Conservation (phyloP, 2,113 vertebrate genomes). For the Chloropsis hardwickii region DNA sequence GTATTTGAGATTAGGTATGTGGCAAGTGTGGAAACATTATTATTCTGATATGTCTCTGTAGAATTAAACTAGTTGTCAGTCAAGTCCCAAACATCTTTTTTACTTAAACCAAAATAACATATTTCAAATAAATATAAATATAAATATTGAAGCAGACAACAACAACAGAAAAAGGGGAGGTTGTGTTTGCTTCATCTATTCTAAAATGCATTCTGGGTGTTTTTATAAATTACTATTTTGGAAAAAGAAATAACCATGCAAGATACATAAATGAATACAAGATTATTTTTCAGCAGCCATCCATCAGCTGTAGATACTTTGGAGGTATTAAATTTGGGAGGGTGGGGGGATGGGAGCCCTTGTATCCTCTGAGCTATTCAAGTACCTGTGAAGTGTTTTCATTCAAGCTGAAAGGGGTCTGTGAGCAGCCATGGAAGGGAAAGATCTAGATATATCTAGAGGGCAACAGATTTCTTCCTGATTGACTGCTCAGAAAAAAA, state of each 20-base stretch:
- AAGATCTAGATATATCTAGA: not conserved
- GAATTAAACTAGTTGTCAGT: not conserved
- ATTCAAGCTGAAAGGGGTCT: not conserved
- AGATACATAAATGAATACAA: not conserved
- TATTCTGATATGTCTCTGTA: not conserved
- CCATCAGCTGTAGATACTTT: not conserved
- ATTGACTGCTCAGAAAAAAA: not conserved
- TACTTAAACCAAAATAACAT: not conserved
- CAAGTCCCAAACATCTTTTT: not conserved
- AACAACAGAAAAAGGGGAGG: accelerated
- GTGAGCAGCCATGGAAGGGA: not conserved
- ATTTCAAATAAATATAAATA: not conserved
- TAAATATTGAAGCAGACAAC: not conserved
- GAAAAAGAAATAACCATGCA: not conserved
- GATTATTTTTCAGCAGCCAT: not conserved
- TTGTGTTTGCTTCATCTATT: not conserved
- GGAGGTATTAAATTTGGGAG: not conserved
- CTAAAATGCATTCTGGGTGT: not conserved
- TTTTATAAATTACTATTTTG: not conserved
- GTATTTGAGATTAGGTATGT: not conserved
- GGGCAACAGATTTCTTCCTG: not conserved
- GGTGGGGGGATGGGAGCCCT: not conserved
- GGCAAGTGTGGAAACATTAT: not conserved
- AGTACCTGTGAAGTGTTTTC: not conserved
- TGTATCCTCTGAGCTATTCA: not conserved